phyloP scores from a whole-genome alignment of 2,888 invertebrate genomes.

The Drosophila cognata region DNA sequence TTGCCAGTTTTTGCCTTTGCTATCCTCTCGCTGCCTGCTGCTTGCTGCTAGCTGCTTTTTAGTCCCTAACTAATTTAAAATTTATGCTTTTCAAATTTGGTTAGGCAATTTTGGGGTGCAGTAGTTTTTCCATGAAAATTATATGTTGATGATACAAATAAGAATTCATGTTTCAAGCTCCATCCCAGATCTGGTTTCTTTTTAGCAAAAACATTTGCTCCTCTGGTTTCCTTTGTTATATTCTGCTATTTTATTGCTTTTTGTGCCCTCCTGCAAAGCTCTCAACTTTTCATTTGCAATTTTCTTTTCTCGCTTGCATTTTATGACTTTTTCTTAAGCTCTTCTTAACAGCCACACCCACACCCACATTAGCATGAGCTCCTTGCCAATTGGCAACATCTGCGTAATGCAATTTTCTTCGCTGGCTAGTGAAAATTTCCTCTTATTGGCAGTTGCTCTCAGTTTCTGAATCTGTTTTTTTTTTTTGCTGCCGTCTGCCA shows the following conservation, averaged over 20 bases:
- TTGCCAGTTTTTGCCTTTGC: constrained; percentile 25
- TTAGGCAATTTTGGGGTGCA: constrained; percentile 47
- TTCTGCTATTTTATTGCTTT: constrained; percentile 13
- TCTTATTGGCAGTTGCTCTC: constrained; percentile 37
- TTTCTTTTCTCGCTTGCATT: constrained; percentile 73
- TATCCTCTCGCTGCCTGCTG: constrained; percentile 24
- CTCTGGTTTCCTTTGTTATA: constrained; percentile 8
- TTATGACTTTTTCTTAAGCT: constrained; percentile 74
- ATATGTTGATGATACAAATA: constrained; percentile 32
- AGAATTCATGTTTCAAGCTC: constrained; percentile 2
- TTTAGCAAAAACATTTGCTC: background rate
- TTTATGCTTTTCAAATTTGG: constrained; percentile 67
- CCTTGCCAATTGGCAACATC: constrained; percentile 73
- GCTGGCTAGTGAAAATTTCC: constrained; percentile 56
- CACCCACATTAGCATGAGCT: background rate
- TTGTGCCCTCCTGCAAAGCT: constrained; percentile 43
- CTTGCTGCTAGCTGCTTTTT: constrained; percentile 28
- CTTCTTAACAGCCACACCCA: constrained; percentile 51
- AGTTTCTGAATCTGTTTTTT: constrained; percentile 29
- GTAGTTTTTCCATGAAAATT: constrained; percentile 43
- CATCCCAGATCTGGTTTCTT: constrained; percentile 4
- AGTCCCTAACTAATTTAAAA: constrained; percentile 63
- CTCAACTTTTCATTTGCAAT: constrained; percentile 74
- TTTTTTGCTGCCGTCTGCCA: constrained; percentile 32
- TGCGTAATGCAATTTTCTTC: constrained; percentile 77